Base-by-base conservation (phyloP, 2,113 vertebrate genomes). In the Rhinoptilus africanus region DNA sequence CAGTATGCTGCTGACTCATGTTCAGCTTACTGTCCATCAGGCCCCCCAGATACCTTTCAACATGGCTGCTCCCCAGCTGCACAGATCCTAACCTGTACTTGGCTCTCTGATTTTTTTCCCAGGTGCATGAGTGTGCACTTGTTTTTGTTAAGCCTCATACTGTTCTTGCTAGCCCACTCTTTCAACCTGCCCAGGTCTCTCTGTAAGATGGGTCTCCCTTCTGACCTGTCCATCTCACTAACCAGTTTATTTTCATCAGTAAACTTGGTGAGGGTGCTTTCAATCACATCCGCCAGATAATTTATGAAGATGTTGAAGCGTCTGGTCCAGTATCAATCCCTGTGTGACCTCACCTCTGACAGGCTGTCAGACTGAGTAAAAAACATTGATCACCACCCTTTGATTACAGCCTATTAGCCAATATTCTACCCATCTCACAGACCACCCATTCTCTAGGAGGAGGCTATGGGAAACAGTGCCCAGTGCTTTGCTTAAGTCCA, bases 401-500 rank as follows among this genome's bases (percentile, higher is more conserved):
- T 66, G 4, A 41, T 8, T 72, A 26, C 9, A 4, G 2, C 23
- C 20, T 21, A 8, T 48, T 64, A 50, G 24, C 13, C 22, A 35
- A 4, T n/a, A 23, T 6, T 14, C 10, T 34, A 30, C 34, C 13
- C 54, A 4, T 16, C 7, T 84, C 3, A 2, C n/a, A 80, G 39
- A 54, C 2, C 18, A 45, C 8, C 8, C 20, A 12, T 32, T 7
- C 5, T 8, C 15, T 60, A n/a, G 23, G 32, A 64, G 27, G 6
- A n/a, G 5, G 22, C 0, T 0, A 6, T 28, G 15, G 27, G 28
- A 39, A 71, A 19, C 23, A 3, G 2, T 34, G 21, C 45, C n/a
- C 32, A 34, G 8, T 1, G 12, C 23, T 54, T 72, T 2, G 1
- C 18, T 53, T 15, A 71, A 39, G 4, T 71, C 28, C 68, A 62